Percentiles rank a stretch among this genome's conserved stretches.
Evolutionary conservation across 2,888 invertebrate species (phyloP).

Genomic region (Diarsia mendica): DNA sequence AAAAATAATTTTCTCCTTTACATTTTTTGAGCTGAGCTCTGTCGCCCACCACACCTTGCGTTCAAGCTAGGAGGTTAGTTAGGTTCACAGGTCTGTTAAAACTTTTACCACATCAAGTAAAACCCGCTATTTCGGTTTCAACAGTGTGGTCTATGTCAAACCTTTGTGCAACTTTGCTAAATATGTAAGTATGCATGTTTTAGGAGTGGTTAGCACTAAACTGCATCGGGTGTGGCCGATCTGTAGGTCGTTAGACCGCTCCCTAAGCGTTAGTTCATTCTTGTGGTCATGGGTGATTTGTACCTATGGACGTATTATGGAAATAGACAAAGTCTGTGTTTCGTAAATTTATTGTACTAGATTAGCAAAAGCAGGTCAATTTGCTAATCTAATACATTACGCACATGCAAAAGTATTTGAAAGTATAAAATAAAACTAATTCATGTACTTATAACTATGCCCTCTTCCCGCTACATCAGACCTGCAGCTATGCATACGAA

Average conservation of each 20-base stretch:
- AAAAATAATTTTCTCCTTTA: too few relatives aligned
- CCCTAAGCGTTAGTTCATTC: neutral
- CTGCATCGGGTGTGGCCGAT: constrained; percentile 15
- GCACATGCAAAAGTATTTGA: too few relatives aligned
- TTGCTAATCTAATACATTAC: too few relatives aligned
- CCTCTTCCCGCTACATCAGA: neutral
- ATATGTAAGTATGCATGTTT: neutral
- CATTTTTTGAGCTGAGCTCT: too few relatives aligned
- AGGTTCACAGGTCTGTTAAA: neutral
- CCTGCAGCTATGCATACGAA: neutral
- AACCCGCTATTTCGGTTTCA: neutral
- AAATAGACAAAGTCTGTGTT: neutral
- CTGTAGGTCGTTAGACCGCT: neutral
- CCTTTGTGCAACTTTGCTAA: neutral
- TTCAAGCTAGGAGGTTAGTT: too few relatives aligned
- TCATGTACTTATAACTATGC: neutral
- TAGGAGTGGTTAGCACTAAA: constrained; percentile 13
- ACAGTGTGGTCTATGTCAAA: neutral
- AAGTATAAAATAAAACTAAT: neutral
- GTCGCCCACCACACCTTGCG: too few relatives aligned
- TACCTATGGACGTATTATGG: neutral
- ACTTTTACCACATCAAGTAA: neutral
- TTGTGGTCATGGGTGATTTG: neutral
- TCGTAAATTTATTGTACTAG: too few relatives aligned
- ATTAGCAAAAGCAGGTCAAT: too few relatives aligned